Percentiles rank a stretch among this genome's conserved stretches.
Evolutionary conservation across 2,113 vertebrate species (phyloP).

Genomic region (Chaetops frenatus): DNA sequence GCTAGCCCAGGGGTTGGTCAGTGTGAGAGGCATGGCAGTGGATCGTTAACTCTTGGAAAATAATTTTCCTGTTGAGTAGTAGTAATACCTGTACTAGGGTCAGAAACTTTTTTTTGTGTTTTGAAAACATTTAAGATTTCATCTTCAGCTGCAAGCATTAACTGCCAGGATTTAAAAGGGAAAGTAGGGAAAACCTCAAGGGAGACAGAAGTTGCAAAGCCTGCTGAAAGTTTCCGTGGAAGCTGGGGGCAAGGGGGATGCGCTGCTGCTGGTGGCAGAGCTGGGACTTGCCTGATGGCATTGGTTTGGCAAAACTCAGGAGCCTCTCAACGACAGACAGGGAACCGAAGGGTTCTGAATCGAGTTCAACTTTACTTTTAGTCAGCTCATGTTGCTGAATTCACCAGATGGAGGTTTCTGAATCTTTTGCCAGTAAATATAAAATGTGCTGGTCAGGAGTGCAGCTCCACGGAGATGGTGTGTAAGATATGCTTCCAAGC

Average conservation of each 20-base stretch:
- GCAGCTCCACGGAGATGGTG: fast-evolving
- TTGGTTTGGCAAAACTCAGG: not conserved
- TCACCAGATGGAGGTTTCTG: not conserved
- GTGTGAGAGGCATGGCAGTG: not conserved
- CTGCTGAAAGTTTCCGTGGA: not conserved
- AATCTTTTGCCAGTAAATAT: not conserved
- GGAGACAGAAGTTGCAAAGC: not conserved
- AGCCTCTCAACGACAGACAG: not conserved
- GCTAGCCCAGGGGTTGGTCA: not conserved
- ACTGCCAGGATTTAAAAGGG: not conserved
- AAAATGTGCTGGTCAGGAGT: not conserved
- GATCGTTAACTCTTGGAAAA: not conserved
- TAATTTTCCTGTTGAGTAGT: not conserved
- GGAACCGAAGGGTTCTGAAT: not conserved
- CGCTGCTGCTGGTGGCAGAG: fast-evolving
- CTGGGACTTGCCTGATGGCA: not conserved
- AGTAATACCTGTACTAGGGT: not conserved
- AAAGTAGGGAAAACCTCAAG: not conserved
- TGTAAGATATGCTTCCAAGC: not conserved
- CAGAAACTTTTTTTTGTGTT: not conserved
- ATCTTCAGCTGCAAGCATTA: not conserved
- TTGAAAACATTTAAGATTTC: not conserved
- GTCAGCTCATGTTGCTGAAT: not conserved
- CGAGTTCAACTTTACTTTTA: not conserved
- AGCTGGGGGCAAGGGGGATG: not conserved